Evolutionary conservation across 2,113 vertebrate species (phyloP).

Genomic region (Hypomesus transpacificus): DNA sequence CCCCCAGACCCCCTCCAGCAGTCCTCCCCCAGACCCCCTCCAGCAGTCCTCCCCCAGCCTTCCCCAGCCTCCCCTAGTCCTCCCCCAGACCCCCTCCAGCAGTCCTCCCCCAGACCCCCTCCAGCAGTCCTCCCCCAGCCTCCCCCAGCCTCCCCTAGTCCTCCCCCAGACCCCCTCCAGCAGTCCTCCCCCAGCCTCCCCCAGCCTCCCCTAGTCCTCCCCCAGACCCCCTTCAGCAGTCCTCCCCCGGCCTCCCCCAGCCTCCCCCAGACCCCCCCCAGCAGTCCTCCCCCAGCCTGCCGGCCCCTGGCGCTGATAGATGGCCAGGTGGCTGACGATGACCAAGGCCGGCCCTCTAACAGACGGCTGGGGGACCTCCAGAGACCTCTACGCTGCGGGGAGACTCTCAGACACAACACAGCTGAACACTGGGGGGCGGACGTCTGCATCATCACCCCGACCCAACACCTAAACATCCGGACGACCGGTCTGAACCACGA

Average conservation of each 20-base stretch:
- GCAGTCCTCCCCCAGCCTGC: neutral
- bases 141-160: too few species aligned
- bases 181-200: too few species aligned
- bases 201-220: constrained; percentile 1
- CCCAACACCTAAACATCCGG: too few species aligned
- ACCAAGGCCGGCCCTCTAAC: constrained; percentile 43
- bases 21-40: neutral
- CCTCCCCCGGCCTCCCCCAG: neutral
- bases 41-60: too few species aligned
- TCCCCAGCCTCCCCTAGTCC: too few species aligned
- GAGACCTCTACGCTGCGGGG: constrained; percentile 24
- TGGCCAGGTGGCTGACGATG: constrained; percentile 56
- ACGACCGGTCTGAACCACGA: too few species aligned
- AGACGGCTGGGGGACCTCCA: constrained; percentile 37
- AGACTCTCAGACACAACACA: constrained; percentile 46
- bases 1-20: neutral
- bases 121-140: neutral
- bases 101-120: neutral
- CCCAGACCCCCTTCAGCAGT: neutral
- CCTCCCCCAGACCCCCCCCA: neutral
- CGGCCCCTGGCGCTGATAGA: constrained; percentile 42
- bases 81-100: too few species aligned
- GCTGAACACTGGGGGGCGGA: constrained; percentile 45
- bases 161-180: neutral
- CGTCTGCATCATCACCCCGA: constrained; percentile 29